Evolutionary conservation across 2,113 vertebrate genomes (phyloP).

Genomic region (Turdus rufiventris): DNA sequence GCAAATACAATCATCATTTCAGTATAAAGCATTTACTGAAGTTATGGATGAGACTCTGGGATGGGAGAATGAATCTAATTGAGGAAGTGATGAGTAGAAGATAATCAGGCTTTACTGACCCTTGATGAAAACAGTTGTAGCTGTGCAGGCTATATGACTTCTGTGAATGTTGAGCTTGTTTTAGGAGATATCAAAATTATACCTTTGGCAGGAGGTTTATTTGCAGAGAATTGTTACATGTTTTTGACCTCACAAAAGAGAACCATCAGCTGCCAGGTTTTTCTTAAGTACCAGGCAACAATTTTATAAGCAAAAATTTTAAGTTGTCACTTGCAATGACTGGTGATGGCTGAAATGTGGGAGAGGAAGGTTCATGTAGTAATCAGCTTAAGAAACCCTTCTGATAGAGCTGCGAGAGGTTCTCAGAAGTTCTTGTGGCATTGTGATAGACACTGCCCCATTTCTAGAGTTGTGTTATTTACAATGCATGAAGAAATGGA

Average conservation of each 20-base stretch:
- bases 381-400: not conserved
- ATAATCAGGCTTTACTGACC: conserved; percentile 1
- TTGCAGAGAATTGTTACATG: not conserved
- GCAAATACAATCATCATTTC: conserved; percentile 19
- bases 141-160: not conserved
- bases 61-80: conserved; percentile 44
- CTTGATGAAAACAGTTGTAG: not conserved
- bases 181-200: not conserved
- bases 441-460: not conserved
- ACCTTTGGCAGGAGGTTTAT: not conserved
- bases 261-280: not conserved
- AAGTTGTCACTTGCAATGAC: not conserved
- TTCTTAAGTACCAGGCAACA: not conserved
- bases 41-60: conserved; percentile 21
- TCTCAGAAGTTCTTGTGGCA: not conserved
- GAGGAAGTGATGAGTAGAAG: conserved; percentile 46
- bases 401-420: not conserved
- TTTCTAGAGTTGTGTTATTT: not conserved
- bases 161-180: not conserved
- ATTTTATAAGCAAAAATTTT: not conserved
- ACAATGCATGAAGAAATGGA: not conserved
- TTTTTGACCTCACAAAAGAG: not conserved
- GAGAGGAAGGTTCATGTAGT: not conserved
- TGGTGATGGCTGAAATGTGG: not conserved
- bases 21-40: conserved; percentile 30